Conservation (phyloP, 2,113 vertebrate species). For the Chaenocephalus aceratus region DNA sequence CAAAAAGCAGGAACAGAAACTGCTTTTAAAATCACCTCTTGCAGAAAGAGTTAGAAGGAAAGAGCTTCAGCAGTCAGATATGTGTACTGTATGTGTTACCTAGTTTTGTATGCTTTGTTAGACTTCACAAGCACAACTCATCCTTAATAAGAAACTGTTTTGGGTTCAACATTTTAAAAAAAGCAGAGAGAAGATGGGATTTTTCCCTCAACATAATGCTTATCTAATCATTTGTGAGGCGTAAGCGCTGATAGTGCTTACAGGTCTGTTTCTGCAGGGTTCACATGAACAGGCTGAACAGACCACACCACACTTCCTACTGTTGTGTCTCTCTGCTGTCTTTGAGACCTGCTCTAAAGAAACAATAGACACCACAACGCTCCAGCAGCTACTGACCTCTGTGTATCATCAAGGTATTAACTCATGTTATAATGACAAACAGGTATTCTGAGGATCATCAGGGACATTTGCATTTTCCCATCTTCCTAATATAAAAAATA, state of each 20-base stretch:
- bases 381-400: not conserved
- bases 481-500: not conserved
- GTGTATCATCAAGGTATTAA: not conserved
- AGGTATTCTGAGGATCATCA: not conserved
- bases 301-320: slow-evolving; percentile 19
- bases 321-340: slow-evolving; percentile 41
- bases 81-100: not conserved
- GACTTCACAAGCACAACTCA: not conserved
- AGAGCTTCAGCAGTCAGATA: not conserved
- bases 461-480: not conserved
- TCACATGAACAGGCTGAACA: slow-evolving; percentile 32
- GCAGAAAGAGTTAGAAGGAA: not conserved
- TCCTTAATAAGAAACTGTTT: too few species aligned
- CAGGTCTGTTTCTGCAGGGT: slow-evolving; percentile 27
- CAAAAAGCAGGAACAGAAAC: slow-evolving; percentile 56
- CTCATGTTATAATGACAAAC: not conserved
- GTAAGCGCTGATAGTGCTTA: slow-evolving; percentile 28
- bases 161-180: too few species aligned
- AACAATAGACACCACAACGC: slow-evolving; percentile 16
- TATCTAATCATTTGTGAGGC: not conserved
- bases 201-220: not conserved
- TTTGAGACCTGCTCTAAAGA: not conserved
- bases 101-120: not conserved
- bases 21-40: not conserved
- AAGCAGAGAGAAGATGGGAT: not conserved